Percentiles rank a stretch among this genome's conserved stretches.
These are phyloP conservation scores for Drosophila murphyi DNA, from an alignment of 1,140 invertebrate species.

Conservation along the genomic window DNA sequence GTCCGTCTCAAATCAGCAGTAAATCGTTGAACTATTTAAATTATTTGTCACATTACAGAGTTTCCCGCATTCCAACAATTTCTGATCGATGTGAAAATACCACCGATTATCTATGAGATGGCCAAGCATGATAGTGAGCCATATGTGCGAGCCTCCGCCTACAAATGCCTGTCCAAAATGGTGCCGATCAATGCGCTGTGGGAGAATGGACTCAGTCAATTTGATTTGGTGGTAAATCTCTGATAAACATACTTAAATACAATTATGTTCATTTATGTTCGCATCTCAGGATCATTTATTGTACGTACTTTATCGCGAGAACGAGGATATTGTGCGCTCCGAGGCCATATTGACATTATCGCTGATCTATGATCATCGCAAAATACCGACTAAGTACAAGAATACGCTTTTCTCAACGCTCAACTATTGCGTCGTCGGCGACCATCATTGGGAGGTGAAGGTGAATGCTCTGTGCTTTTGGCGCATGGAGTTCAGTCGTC, in stretches of 20 bases:
- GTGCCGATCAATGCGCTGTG: slow-evolving; percentile 88
- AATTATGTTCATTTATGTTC: slow-evolving; percentile 3
- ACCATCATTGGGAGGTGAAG: slow-evolving; percentile 93
- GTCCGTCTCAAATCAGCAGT: too few species aligned
- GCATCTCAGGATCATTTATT: slow-evolving; percentile 88
- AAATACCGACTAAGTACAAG: slow-evolving; percentile 85
- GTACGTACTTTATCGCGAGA: slow-evolving; percentile 87
- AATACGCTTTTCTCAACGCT: slow-evolving; percentile 86
- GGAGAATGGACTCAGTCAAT: slow-evolving; percentile 87
- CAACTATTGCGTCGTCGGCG: slow-evolving; percentile 87
- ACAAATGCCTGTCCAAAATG: slow-evolving; percentile 88
- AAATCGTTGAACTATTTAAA: not conserved
- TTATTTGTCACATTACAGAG: slow-evolving; percentile 85
- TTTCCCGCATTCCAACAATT: slow-evolving; percentile 91
- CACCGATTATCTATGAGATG: slow-evolving; percentile 87
- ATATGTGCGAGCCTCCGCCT: slow-evolving; percentile 90
- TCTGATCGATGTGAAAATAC: slow-evolving; percentile 88
- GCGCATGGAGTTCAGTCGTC: slow-evolving; percentile 88
- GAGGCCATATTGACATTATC: slow-evolving; percentile 89
- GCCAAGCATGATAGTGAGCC: slow-evolving; percentile 88
- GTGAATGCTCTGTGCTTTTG: slow-evolving; percentile 89
- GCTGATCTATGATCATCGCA: slow-evolving; percentile 88
- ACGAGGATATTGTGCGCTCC: slow-evolving; percentile 90
- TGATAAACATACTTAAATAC: not conserved
- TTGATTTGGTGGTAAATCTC: slow-evolving; percentile 87